phyloP scores from a whole-genome alignment of 2,888 invertebrate species.

The Zygogramma bicolorata region DNA sequence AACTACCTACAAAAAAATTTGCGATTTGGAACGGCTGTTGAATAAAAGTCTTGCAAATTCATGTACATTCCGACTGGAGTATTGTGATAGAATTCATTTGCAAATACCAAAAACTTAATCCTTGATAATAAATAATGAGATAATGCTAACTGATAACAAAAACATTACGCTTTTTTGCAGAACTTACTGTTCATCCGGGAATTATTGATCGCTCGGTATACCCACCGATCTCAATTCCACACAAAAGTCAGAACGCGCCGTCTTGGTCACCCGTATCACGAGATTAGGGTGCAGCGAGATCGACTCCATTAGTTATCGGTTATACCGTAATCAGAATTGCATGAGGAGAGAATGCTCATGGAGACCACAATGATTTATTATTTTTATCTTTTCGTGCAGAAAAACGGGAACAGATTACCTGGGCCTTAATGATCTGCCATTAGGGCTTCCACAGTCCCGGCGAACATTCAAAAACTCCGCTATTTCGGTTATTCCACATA shows the following conservation, averaged over 20 bases:
- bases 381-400: conserved; percentile 64
- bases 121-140: too few relatives aligned
- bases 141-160: too few relatives aligned
- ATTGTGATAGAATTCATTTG: too few relatives aligned
- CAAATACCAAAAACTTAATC: too few relatives aligned
- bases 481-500: conserved; percentile 50
- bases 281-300: conserved; percentile 45
- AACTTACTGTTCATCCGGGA: neutral
- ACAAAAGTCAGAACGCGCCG: neutral
- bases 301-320: conserved; percentile 46
- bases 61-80: too few relatives aligned
- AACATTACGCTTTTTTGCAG: too few relatives aligned
- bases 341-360: conserved; percentile 58
- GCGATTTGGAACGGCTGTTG: too few relatives aligned
- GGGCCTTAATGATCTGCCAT: conserved; percentile 67
- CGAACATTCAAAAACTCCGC: conserved; percentile 56
- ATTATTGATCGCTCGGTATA: neutral
- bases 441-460: conserved; percentile 58
- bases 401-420: conserved; percentile 66
- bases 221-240: neutral
- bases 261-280: conserved; percentile 24
- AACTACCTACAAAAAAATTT: too few relatives aligned
- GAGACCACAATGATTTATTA: conserved; percentile 65
- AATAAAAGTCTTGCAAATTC: too few relatives aligned
- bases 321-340: conserved; percentile 56